These are phyloP conservation scores for Sebastes diploproa DNA, from an alignment of 2,797 vertebrate genomes.

Conservation along the genomic window DNA sequence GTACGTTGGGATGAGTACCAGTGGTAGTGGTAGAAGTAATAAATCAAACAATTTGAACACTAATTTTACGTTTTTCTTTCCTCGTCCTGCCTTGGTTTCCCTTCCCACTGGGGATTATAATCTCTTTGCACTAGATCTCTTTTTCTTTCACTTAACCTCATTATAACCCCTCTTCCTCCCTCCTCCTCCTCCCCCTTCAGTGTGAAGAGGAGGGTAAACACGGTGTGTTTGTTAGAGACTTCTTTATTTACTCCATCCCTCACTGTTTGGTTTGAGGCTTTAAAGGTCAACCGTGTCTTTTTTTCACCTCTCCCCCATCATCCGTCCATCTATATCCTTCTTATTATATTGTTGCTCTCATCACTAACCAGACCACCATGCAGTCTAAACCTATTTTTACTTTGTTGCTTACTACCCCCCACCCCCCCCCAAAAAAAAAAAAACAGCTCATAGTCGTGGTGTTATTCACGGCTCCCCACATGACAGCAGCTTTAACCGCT, in stretches of 20 bases:
- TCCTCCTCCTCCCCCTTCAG: background rate
- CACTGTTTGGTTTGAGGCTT: slow-evolving; percentile 22
- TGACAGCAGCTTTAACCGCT: background rate
- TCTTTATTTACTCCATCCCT: slow-evolving; percentile 42
- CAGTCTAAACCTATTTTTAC: background rate
- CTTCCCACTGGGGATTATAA: background rate
- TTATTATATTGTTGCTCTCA: background rate
- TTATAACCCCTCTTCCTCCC: background rate
- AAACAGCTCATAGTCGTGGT: background rate
- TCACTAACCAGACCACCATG: background rate
- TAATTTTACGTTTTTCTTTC: too few relatives aligned
- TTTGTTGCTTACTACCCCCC: background rate
- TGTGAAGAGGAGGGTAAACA: slow-evolving; percentile 42
- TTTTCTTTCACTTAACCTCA: slow-evolving; percentile 5
- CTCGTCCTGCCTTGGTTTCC: background rate
- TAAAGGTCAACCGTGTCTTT: slow-evolving; percentile 14
- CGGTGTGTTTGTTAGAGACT: slow-evolving; percentile 30
- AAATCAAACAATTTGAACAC: background rate
- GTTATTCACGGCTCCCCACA: background rate
- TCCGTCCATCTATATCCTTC: background rate
- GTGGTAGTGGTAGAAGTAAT: background rate
- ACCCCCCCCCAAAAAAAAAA: too few relatives aligned
- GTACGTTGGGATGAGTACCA: background rate
- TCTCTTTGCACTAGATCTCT: background rate
- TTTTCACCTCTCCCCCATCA: background rate